These are phyloP conservation scores for Pristionchus exspectatus DNA, from an alignment of 2,888 invertebrate species.

Conservation along the genomic window DNA sequence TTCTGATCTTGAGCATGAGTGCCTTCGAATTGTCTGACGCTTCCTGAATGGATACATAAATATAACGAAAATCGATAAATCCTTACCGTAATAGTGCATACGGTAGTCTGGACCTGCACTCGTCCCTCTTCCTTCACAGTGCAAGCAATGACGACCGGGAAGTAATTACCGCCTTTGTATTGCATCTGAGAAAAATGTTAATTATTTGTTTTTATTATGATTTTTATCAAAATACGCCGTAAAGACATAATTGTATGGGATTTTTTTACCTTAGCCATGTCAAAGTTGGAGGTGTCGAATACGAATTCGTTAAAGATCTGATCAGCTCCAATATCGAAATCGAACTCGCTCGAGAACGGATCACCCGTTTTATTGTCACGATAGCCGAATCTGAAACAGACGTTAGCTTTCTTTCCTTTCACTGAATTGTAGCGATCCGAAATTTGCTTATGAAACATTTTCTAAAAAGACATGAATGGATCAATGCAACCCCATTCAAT, in stretches of 20 bases:
- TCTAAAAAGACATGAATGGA: neutral
- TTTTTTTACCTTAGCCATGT: conserved; percentile 78
- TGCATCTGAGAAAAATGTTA: conserved; percentile 63
- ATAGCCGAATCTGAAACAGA: conserved; percentile 32
- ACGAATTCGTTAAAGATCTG: conserved; percentile 93
- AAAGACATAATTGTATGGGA: too few relatives aligned
- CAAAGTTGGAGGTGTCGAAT: conserved; percentile 90
- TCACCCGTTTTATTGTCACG: neutral
- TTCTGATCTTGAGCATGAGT: conserved; percentile 91
- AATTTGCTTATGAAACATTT: neutral
- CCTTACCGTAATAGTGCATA: conserved; percentile 73
- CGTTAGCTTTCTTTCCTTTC: too few relatives aligned
- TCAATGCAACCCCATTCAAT: neutral
- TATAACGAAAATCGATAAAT: neutral
- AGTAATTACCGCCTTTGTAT: conserved; percentile 72
- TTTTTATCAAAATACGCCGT: neutral
- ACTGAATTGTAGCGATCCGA: neutral
- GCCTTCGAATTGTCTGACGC: conserved; percentile 69
- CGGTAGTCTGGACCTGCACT: conserved; percentile 74
- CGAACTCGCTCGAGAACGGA: conserved; percentile 88
- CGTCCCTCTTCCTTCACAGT: conserved; percentile 65
- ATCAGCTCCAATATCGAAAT: conserved; percentile 94
- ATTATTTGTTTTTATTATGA: neutral
- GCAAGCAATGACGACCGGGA: conserved; percentile 75
- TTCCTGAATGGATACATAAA: conserved; percentile 60